Conservation (phyloP, 2,888 invertebrate species). For the Sphecodes monilicornis region DNA sequence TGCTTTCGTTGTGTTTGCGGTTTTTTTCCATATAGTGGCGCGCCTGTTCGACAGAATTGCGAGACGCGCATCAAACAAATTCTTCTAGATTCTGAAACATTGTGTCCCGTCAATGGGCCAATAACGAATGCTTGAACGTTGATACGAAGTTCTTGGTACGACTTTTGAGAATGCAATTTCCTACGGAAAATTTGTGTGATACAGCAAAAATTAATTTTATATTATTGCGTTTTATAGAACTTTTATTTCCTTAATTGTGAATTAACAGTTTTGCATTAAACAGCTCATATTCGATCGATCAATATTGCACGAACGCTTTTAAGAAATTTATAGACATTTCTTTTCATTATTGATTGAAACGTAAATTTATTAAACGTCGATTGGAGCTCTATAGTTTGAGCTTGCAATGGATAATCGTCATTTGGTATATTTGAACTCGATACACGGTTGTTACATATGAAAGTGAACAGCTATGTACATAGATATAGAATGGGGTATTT, state of each 20-base stretch:
- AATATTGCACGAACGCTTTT: not conserved
- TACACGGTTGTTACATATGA: not conserved
- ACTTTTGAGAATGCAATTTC: not conserved
- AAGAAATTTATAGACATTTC: not conserved
- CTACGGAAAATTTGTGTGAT: not conserved
- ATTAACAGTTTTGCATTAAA: too few species aligned
- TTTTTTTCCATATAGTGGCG: not conserved
- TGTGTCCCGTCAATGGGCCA: too few species aligned
- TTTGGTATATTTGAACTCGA: not conserved
- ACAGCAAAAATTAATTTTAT: not conserved
- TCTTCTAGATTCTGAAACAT: too few species aligned
- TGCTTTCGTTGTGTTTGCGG: not conserved
- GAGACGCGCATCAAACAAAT: not conserved
- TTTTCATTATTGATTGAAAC: not conserved
- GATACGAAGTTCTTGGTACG: not conserved
- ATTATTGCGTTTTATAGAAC: too few species aligned
- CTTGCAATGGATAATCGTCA: not conserved
- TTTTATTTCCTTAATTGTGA: too few species aligned
- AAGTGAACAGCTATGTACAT: not conserved
- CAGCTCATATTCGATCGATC: not conserved
- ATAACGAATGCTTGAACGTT: too few species aligned
- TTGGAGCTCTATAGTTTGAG: not conserved
- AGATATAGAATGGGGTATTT: not conserved
- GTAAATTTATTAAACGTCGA: not conserved
- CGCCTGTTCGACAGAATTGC: not conserved